Base-by-base conservation (phyloP, 2,888 invertebrate species). In the Volucella zonaria region DNA sequence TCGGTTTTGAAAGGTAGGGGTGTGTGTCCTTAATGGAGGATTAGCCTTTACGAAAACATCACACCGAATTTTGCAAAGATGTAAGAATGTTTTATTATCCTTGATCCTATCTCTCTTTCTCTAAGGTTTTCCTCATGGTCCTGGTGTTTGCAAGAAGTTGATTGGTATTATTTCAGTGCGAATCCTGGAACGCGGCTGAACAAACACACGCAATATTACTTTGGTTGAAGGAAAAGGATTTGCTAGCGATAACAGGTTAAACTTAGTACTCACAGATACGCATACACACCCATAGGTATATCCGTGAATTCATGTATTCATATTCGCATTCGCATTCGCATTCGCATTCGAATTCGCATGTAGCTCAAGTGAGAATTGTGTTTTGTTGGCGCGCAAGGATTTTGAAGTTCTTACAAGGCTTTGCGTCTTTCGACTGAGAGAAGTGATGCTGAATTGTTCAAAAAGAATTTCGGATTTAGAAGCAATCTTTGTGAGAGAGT, bases 81-180 rank as follows among this genome's bases (percentile, higher is more conserved):
- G 85, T 81, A 81, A 81, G 76, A 31, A 85, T 81, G 81, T 81
- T 81, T 85, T 85, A 85, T 85, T 85, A 85, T 85, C 81, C 81
- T 77, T 77, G 85, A 85, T 85, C 78, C 76, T 23, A 23, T 81
- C 70, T 54, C 23, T 52, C 31, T n/a, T 12, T 54, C 11, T 56
- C 40, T 58, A 15, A 11, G 3, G 12, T 49, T 42, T 75, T 23
- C 18, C 40, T n/a, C 56, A n/a, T 49, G 45, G 11, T 54, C 15
- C 23, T 61, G 58, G 67, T 67, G 75, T 59, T 66, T 51, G 51
- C 56, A 64, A 62, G 76, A 81, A 81, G 76, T 81, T 85, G 85
- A 85, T 85, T 85, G 85, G 77, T 85, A 85, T 85, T 85, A 85
- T 80, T 85, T 85, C 73, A 85, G 76, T 77, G 76, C 31, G 31